Evolutionary conservation across 2,888 invertebrate species (phyloP), one percentile per base, ranked within the genome.

Genomic region (Diploptera punctata): DNA sequence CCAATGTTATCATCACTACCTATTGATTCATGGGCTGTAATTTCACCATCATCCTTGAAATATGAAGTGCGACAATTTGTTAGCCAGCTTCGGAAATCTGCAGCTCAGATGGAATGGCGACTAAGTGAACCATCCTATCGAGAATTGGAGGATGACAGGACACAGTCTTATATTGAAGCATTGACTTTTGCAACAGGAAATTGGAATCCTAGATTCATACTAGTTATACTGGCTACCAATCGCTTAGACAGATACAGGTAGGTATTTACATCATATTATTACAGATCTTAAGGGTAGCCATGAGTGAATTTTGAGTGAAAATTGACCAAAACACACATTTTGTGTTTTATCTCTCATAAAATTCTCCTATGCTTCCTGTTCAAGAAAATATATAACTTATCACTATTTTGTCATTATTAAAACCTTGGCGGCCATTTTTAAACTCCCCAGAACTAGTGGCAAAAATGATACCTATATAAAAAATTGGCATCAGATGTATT

Each of bases 201-300:
- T 10, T 80, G 80, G 10, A 88, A 88, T 79, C 93, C 92, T 0
- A 86, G 88, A 1, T 76, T 94, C 26, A 84, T 93, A 1, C 81
- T 93, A 78, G 87, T 90, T 71, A 86, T 95, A 0, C 85, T 95
- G 0, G 86, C 89, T 0, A 86, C 88, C 69, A 89, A 89, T 76
- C 87, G 89, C 43, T 84, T 90, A 0, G 95, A 96, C 78, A 85
- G 91, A 71, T 97, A 98, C 78, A 38, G 62, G 62, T 62, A 43
- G 5, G 60, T 7, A n/a, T 10, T 16, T 19, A 33, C 31, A 49
- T 4, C 49, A 49, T 3, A 44, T n/a, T 44, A 44, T 3, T 2
- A 44, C 3, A 44, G 2, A n/a, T 5, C 13, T 38, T 38, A 38
- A 19, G 49, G 13, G 38, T 38, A 38, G 13, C 5, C 13, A 38